A percentile compares a stretch with the other conserved stretches of the same genome.
These are phyloP conservation scores for Amblyopsis hoosieri DNA, from an alignment of 2,797 vertebrate species.

Conservation along the genomic window DNA sequence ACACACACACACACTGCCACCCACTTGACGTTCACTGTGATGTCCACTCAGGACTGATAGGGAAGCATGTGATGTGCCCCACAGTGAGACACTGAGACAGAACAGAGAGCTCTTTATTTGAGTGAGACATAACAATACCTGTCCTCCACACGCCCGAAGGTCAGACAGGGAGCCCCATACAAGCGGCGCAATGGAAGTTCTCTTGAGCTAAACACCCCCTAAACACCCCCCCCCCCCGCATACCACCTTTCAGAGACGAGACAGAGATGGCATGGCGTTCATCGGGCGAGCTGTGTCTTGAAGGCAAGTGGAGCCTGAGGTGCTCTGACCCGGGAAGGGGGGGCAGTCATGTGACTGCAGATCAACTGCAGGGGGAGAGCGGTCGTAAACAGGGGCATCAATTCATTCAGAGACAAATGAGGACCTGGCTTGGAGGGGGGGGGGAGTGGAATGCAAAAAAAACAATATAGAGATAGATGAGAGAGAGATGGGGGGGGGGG, in stretches of 20 bases:
- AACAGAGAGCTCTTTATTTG: slow-evolving; percentile 45
- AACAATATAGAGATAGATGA: background rate
- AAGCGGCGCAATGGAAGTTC: slow-evolving; percentile 57
- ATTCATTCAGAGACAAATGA: background rate
- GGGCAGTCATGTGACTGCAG: slow-evolving; percentile 64
- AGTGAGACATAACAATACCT: slow-evolving; percentile 61
- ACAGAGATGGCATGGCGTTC: slow-evolving; percentile 43
- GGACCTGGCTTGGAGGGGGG: background rate
- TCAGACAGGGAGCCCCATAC: slow-evolving; percentile 56
- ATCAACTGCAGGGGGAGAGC: slow-evolving; percentile 21
- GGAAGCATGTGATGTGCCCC: slow-evolving; percentile 3
- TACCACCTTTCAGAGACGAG: background rate
- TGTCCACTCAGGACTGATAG: slow-evolving; percentile 8
- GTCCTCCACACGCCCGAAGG: slow-evolving; percentile 61
- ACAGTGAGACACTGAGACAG: slow-evolving; percentile 24
- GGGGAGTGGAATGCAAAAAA: background rate
- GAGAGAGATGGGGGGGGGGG: slow-evolving; percentile 5
- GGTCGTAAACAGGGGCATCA: background rate
- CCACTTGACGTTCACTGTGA: background rate
- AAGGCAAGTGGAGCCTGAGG: slow-evolving; percentile 45
- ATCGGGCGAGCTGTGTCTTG: slow-evolving; percentile 36
- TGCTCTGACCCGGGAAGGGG: slow-evolving; percentile 37
- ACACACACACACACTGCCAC: background rate
- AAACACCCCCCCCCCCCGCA: slow-evolving; percentile 17
- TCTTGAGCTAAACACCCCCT: slow-evolving; percentile 60